Conservation (phyloP, 2,888 invertebrate genomes). For the Acronicta psi region DNA sequence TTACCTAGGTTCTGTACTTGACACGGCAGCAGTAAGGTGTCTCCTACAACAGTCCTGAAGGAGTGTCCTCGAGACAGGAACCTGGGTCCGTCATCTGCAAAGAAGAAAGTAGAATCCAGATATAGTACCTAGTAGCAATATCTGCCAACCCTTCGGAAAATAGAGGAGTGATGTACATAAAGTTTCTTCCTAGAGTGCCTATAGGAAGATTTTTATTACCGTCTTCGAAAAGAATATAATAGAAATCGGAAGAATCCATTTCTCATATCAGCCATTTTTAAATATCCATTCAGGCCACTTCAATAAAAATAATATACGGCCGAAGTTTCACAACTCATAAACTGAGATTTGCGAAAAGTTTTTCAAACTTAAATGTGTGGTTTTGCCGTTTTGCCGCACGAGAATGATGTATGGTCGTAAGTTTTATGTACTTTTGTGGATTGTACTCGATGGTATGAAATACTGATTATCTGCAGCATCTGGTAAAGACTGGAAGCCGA, state of each 20-base stretch:
- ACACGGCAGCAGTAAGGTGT: conserved; percentile 93
- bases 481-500: too few relatives aligned
- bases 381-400: conserved; percentile 26
- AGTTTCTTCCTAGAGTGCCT: too few relatives aligned
- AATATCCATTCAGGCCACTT: conserved; percentile 32
- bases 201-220: too few relatives aligned
- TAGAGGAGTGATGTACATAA: too few relatives aligned
- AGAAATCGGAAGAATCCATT: conserved; percentile 2
- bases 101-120: too few relatives aligned
- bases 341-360: conserved; percentile 23
- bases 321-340: conserved; percentile 30
- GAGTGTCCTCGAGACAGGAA: conserved; percentile 93
- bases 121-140: too few relatives aligned
- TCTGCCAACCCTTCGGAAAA: too few relatives aligned
- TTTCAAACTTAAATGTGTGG: background rate
- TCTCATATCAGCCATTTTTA: conserved; percentile 21
- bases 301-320: conserved; percentile 43
- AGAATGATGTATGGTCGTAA: conserved; percentile 20
- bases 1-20: conserved; percentile 94
- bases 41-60: conserved; percentile 93
- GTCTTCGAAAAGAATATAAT: too few relatives aligned
- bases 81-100: conserved; percentile 89
- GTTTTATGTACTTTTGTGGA: background rate
- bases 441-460: too few relatives aligned
- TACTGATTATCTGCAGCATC: too few relatives aligned